Conservation (phyloP, 2,797 vertebrate species). For the Acanthornis magna region DNA sequence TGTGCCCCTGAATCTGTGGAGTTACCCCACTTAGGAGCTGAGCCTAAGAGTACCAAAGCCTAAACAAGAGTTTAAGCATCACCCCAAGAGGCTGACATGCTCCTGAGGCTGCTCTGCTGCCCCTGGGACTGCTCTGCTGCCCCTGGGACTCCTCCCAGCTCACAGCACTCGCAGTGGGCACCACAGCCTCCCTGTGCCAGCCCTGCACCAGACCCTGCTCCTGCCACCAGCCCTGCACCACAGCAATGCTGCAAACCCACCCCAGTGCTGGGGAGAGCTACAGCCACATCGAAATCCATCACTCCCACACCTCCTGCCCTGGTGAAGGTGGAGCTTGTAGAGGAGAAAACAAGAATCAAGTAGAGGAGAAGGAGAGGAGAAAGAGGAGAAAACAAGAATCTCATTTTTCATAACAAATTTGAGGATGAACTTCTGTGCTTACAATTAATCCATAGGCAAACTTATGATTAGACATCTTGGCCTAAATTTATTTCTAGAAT, state of each 20-base stretch:
- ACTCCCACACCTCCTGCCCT: background rate
- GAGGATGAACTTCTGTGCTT: background rate
- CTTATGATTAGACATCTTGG: background rate
- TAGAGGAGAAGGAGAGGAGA: too few relatives aligned
- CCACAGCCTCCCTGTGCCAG: background rate
- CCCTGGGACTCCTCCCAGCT: background rate
- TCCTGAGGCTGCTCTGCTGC: background rate
- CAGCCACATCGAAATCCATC: background rate
- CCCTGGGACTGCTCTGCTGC: background rate
- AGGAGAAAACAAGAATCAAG: too few relatives aligned
- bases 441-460: background rate
- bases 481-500: background rate
- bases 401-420: background rate
- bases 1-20: rapidly evolving
- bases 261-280: background rate
- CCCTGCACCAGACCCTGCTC: background rate
- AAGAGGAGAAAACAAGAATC: too few relatives aligned
- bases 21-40: background rate
- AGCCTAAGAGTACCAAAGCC: background rate
- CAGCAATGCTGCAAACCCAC: background rate
- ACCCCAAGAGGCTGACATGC: rapidly evolving
- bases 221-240: background rate
- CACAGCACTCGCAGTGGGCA: rapidly evolving
- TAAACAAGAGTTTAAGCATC: background rate
- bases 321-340: rapidly evolving